phyloP scores from a whole-genome alignment of 2,888 invertebrate species.

The Horisme vitalbata region DNA sequence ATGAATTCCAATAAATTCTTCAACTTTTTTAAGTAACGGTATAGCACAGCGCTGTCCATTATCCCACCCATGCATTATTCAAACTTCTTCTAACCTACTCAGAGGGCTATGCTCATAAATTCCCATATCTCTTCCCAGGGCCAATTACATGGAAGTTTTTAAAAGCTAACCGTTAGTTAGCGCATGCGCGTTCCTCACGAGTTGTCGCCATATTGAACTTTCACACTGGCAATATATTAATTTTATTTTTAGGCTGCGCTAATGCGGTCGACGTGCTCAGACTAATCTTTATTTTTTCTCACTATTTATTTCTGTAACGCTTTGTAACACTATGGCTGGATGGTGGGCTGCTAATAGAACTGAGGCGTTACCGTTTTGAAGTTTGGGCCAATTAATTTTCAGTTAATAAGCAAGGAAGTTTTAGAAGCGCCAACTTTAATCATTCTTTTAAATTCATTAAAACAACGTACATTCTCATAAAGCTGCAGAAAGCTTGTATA shows the following conservation, averaged over 20 bases:
- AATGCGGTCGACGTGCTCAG: slow-evolving; percentile 64
- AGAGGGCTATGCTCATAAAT: slow-evolving; percentile 45
- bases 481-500: neutral
- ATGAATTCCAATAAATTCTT: slow-evolving; percentile 27
- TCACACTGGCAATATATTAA: slow-evolving; percentile 70
- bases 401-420: neutral
- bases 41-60: slow-evolving; percentile 32
- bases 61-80: slow-evolving; percentile 49
- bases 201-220: slow-evolving; percentile 72
- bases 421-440: too few relatives aligned
- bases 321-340: slow-evolving; percentile 61
- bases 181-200: slow-evolving; percentile 48
- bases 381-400: slow-evolving; percentile 3
- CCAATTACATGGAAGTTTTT: slow-evolving; percentile 59
- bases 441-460: too few relatives aligned
- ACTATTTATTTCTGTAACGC: slow-evolving; percentile 70
- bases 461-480: too few relatives aligned
- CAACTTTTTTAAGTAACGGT: slow-evolving; percentile 28
- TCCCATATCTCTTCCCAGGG: slow-evolving; percentile 54
- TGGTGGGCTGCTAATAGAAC: slow-evolving; percentile 44
- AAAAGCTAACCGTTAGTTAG: slow-evolving; percentile 52
- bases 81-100: slow-evolving; percentile 48
- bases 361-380: slow-evolving; percentile 6
- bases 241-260: slow-evolving; percentile 71
- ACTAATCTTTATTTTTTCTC: slow-evolving; percentile 63